phyloP scores from a whole-genome alignment of 2,113 vertebrate genomes.

The human region DNA sequence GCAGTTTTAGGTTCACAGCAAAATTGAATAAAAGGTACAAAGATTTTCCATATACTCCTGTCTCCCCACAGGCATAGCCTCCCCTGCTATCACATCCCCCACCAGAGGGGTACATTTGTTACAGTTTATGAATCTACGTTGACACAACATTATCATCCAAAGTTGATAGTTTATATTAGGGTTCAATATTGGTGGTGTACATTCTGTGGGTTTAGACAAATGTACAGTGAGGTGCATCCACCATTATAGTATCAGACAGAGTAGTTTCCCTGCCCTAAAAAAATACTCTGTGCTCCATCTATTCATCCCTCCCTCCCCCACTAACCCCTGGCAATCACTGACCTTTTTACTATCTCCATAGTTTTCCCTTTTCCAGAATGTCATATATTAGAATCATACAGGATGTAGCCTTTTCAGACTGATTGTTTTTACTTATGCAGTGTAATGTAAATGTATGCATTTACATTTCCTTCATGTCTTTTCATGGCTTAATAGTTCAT shows the following conservation, averaged over 20 bases:
- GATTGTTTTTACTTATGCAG: not conserved
- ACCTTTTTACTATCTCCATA: not conserved
- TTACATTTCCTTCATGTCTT: not conserved
- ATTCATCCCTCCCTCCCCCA: not conserved
- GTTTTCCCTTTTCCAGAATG: not conserved
- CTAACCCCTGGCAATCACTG: not conserved
- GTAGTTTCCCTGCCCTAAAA: not conserved
- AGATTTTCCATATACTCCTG: not conserved
- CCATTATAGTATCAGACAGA: not conserved
- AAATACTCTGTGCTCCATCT: not conserved
- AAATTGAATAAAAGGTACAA: not conserved
- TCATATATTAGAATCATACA: not conserved
- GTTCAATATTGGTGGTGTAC: not conserved
- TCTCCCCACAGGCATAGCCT: not conserved
- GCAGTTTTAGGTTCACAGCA: not conserved
- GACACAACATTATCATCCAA: not conserved
- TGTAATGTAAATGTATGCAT: not conserved
- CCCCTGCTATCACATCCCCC: not conserved
- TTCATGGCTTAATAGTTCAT: not conserved
- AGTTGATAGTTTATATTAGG: not conserved
- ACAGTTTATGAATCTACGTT: not conserved
- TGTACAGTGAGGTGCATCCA: not conserved
- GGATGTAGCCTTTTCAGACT: not conserved
- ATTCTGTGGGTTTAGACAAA: not conserved
- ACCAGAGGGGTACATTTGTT: not conserved